These are phyloP conservation scores for Ophioninae sp. DNA, from an alignment of 2,888 invertebrate species.

Conservation along the genomic window DNA sequence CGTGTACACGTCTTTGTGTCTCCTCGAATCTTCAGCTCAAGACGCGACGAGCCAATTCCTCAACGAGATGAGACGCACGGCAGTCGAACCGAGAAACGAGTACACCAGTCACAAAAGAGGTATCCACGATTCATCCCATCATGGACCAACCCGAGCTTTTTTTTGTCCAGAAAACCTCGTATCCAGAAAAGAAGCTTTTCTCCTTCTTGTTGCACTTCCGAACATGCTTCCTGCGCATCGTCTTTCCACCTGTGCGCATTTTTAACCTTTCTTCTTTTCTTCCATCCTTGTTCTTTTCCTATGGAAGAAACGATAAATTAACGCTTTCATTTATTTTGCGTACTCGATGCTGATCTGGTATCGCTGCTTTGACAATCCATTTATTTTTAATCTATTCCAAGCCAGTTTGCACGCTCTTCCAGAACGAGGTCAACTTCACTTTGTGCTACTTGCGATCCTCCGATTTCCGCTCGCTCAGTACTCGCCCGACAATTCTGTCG, in stretches of 20 bases:
- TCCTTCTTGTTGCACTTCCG: neutral
- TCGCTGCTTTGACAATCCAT: neutral
- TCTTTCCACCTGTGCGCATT: conserved; percentile 13
- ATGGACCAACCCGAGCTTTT: neutral
- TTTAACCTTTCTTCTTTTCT: neutral
- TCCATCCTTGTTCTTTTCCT: neutral
- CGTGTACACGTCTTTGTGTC: conserved; percentile 58
- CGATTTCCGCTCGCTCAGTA: neutral
- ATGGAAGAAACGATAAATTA: neutral
- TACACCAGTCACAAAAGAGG: conserved; percentile 71
- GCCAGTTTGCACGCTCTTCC: neutral
- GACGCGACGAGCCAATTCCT: conserved; percentile 76
- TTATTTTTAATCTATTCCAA: neutral
- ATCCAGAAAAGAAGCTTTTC: neutral
- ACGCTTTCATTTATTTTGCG: neutral
- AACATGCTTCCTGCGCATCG: conserved; percentile 35
- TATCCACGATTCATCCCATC: conserved; percentile 63
- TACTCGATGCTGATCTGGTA: neutral
- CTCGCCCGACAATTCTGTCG: neutral
- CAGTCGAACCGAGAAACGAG: conserved; percentile 71
- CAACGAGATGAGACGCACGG: conserved; percentile 77
- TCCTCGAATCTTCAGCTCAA: conserved; percentile 71
- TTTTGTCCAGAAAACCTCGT: neutral
- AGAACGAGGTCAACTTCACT: neutral
- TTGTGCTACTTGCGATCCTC: neutral